Evolutionary conservation across 1,140 invertebrate genomes (phyloP), one percentile per base, ranked within the genome.

Genomic region (Nymphalis io): DNA sequence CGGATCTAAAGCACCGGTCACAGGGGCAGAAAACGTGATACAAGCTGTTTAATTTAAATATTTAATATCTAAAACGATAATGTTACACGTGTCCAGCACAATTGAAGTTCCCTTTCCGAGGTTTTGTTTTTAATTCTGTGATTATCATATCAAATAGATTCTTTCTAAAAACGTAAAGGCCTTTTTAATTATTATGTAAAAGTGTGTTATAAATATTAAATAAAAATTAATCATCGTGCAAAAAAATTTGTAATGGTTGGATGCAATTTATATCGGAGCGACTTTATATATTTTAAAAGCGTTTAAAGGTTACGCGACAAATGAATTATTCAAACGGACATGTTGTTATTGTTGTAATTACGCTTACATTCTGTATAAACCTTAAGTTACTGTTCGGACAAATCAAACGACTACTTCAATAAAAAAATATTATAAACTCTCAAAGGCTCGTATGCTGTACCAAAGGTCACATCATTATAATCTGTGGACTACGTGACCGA

Each of bases 401-500:
- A 89, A 85, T 84, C 83, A 81, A 85, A 79, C 79, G 79, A 84
- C 79, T 80, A 80, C 75, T 83, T 73, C 75, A 85, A 87, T 83
- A 89, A 88, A 88, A 87, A 64, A 79, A 76, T 82, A 27, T 55
- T 87, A 86, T 87, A 88, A 88, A 84, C 83, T 84, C 79, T 69
- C 70, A 62, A 51, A 73, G 60, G 74, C 81, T 78, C 79, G 81
- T 81, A 84, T 78, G 51, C 51, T 55, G 68, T 80, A 87, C 65
- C 81, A 88, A 88, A 89, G 86, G 87, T 89, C 87, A 89, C 80
- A 81, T 87, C 82, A 89, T 87, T 87, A 87, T 89, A 87, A 88
- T 89, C 83, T 83, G 80, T 83, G 74, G 70, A 66, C 68, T 80
- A 88, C 87, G 87, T 89, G 87, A 89, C 85, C 84, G 76, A 70